Conservation (phyloP, 2,888 invertebrate genomes). For the Dasypogon diadema region DNA sequence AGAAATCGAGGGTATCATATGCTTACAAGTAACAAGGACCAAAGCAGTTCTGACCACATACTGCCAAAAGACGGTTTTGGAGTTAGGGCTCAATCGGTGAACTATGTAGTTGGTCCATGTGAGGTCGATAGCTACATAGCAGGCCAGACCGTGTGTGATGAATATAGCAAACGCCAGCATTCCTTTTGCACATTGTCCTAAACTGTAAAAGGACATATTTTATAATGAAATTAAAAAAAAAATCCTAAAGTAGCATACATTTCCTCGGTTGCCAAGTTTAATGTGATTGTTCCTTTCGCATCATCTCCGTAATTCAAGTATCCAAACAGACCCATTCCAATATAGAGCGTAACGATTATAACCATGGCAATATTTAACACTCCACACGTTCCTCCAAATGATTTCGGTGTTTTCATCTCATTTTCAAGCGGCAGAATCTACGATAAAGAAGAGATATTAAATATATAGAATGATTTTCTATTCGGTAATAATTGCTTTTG, state of each 20-base stretch:
- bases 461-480: not conserved
- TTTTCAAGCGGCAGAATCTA: slow-evolving; percentile 94
- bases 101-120: slow-evolving; percentile 85
- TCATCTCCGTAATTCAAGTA: slow-evolving; percentile 85
- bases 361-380: slow-evolving; percentile 89
- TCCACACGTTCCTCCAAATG: slow-evolving; percentile 84
- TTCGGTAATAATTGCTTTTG: not conserved
- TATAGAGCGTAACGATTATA: slow-evolving; percentile 84
- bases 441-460: not conserved
- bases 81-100: slow-evolving; percentile 73
- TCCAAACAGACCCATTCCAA: slow-evolving; percentile 90
- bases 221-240: not conserved
- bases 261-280: slow-evolving; percentile 80
- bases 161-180: slow-evolving; percentile 85
- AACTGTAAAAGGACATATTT: slow-evolving; percentile 68
- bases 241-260: slow-evolving; percentile 70
- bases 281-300: slow-evolving; percentile 85
- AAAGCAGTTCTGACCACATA: slow-evolving; percentile 81
- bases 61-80: slow-evolving; percentile 77
- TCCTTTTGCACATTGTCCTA: slow-evolving; percentile 79
- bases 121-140: slow-evolving; percentile 96
- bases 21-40: slow-evolving; percentile 89
- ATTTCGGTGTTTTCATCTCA: slow-evolving; percentile 89
- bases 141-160: slow-evolving; percentile 92
- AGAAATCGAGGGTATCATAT: not conserved